These are phyloP conservation scores for Epizoanthus scotinus DNA, from an alignment of 92 coral and sea anemone genomes.

Conservation along the genomic window DNA sequence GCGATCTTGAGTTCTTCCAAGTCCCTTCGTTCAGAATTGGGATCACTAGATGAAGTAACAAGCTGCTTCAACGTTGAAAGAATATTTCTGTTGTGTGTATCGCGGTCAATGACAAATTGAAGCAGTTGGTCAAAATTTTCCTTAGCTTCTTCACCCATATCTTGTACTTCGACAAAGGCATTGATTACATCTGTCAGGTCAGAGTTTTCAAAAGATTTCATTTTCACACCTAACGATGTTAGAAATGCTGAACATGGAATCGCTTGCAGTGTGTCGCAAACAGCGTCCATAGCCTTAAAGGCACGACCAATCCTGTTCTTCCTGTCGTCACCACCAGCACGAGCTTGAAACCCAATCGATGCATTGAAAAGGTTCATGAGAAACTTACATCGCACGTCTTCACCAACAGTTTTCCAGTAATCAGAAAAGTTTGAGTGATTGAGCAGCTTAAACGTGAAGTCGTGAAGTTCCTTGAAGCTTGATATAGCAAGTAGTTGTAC, in stretches of 20 bases:
- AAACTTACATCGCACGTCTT: background rate
- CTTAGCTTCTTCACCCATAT: conserved; percentile 1
- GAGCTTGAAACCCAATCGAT: conserved; percentile 1
- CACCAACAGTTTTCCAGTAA: conserved; percentile 25
- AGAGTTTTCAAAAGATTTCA: conserved; percentile 7
- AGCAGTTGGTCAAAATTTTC: conserved; percentile 10
- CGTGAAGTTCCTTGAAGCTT: conserved; percentile 12
- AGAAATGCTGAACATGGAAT: conserved; percentile 9
- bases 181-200: conserved; percentile 11
- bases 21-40: background rate
- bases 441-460: conserved; percentile 9
- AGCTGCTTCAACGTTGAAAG: conserved; percentile 11
- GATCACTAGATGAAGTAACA: background rate
- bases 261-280: conserved; percentile 4
- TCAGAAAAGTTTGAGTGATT: background rate
- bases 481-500: conserved; percentile 10
- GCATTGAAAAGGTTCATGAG: background rate
- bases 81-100: background rate
- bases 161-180: conserved; percentile 36
- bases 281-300: background rate
- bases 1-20: background rate
- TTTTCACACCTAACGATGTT: background rate
- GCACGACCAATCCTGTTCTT: background rate
- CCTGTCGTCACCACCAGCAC: background rate
- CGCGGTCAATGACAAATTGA: conserved; percentile 16